These are phyloP conservation scores for Erebia aethiops DNA, from an alignment of 2,888 invertebrate genomes.

Conservation along the genomic window DNA sequence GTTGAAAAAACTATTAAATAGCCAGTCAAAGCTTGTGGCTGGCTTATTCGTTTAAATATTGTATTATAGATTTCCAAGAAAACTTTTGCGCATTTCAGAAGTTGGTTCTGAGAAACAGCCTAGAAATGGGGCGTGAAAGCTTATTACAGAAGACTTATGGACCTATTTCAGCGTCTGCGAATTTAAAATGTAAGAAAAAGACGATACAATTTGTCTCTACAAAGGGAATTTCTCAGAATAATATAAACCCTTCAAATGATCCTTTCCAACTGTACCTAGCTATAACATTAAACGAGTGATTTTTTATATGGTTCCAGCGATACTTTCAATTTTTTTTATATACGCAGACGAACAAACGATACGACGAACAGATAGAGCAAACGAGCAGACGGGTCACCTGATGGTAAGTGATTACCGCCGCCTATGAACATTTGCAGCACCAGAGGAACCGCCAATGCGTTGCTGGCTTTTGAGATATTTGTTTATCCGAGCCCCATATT, in stretches of 20 bases:
- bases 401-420: too few species aligned
- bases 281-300: too few species aligned
- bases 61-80: neutral
- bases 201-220: neutral
- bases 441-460: too few species aligned
- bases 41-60: neutral
- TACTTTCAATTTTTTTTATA: too few species aligned
- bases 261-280: too few species aligned
- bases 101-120: neutral
- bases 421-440: too few species aligned
- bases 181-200: constrained; percentile 25
- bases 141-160: constrained; percentile 30
- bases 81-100: neutral
- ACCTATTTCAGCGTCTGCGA: constrained; percentile 28
- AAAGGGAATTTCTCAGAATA: constrained; percentile 1
- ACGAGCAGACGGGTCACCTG: too few species aligned
- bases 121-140: constrained; percentile 27
- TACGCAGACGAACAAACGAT: too few species aligned
- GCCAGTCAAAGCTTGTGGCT: neutral
- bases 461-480: too few species aligned
- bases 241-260: neutral
- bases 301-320: too few species aligned
- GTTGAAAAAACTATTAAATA: neutral
- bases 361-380: too few species aligned
- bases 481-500: too few species aligned